Evolutionary conservation across 2,113 vertebrate genomes (phyloP).

Genomic region (Rhinichthys klamathensis): DNA sequence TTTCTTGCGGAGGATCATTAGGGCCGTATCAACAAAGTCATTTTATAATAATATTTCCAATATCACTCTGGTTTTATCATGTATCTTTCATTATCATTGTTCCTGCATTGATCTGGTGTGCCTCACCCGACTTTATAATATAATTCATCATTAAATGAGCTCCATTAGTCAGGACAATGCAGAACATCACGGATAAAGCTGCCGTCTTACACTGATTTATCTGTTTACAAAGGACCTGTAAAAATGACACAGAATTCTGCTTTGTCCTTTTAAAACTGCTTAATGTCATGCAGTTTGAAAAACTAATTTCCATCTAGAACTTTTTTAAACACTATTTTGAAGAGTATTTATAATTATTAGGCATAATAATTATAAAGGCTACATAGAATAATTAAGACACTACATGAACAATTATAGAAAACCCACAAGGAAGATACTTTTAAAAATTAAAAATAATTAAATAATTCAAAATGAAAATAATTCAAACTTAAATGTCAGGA

Average conservation of each 20-base stretch:
- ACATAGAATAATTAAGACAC: not conserved
- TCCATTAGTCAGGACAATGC: not conserved
- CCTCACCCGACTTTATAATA: not conserved
- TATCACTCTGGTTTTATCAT: not conserved
- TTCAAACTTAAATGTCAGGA: not conserved
- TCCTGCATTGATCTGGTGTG: not conserved
- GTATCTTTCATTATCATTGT: constrained; percentile 4
- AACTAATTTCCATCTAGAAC: not conserved
- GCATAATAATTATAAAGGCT: not conserved
- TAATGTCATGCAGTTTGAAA: too few species aligned
- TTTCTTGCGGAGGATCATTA: constrained; percentile 3
- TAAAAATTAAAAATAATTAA: not conserved
- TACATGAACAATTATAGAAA: not conserved
- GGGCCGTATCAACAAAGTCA: not conserved
- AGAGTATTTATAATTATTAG: not conserved
- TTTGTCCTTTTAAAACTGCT: not conserved
- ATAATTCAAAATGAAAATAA: not conserved
- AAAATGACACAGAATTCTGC: not conserved
- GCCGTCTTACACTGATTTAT: not conserved
- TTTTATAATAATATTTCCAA: constrained; percentile 13
- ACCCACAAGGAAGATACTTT: not conserved
- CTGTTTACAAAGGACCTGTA: not conserved
- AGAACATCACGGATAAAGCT: not conserved
- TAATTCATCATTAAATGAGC: not conserved
- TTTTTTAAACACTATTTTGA: not conserved